Conservation (phyloP, 2,888 invertebrate species). For the Pristionchus mayeri region DNA sequence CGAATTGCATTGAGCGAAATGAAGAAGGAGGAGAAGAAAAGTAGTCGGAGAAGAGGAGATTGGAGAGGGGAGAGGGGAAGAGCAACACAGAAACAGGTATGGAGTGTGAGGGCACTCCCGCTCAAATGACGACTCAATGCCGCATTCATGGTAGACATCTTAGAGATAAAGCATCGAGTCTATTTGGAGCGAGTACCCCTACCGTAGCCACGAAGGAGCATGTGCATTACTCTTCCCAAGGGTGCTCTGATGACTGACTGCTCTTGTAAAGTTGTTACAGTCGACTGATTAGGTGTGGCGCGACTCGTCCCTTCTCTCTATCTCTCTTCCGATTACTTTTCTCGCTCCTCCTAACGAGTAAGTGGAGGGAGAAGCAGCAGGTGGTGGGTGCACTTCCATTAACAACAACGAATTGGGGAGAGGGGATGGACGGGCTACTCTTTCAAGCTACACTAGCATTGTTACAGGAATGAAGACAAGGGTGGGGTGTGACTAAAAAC, state of each 20-base stretch:
- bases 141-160: not conserved
- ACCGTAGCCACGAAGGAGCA: not conserved
- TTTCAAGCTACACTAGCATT: conserved; percentile 1
- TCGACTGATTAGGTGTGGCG: conserved; percentile 33
- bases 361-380: not conserved
- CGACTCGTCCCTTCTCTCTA: not conserved
- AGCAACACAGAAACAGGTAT: conserved; percentile 38
- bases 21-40: conserved; percentile 27
- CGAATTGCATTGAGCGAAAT: conserved; percentile 37
- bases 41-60: not conserved
- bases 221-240: not conserved
- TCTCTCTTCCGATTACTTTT: conserved; percentile 28
- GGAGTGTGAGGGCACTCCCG: conserved; percentile 22
- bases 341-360: conserved; percentile 30
- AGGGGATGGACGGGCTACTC: not conserved
- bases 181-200: not conserved
- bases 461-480: not conserved
- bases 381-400: conserved; percentile 21
- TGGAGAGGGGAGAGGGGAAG: conserved; percentile 9
- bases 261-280: conserved; percentile 11
- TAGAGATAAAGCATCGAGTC: not conserved
- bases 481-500: not conserved
- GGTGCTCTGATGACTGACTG: not conserved
- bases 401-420: not conserved
- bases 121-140: not conserved